Base-by-base conservation (phyloP, 2,113 vertebrate genomes). In the Pristiophorus japonicus region DNA sequence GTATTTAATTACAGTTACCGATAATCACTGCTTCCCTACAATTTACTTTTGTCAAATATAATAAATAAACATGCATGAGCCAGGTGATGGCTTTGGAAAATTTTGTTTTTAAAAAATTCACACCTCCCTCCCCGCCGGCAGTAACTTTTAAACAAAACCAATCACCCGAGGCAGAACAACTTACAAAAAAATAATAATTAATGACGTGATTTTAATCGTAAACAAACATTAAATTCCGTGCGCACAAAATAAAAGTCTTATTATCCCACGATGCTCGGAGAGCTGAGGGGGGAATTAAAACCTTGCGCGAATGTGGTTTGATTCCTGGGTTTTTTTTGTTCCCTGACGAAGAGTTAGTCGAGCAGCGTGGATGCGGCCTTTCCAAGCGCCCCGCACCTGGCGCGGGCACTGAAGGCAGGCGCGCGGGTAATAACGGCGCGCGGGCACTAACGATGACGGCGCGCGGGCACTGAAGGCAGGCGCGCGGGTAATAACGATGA, bases 61-160 rank as follows among this genome's bases (percentile, higher is more conserved):
- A 81, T 81, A 96, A 96, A 97, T 97, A 97, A 97, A 97, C 98
- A 97, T 97, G 97, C 97, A 97, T 95, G 96, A 97, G 96, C 96
- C 96, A 34, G 96, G 59, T 11, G 4, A 8, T 59, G 38, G 78
- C 38, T 81, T 81, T 38, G 38, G 78, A 81, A 81, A 81, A n/a
- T n/a, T n/a, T n/a, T n/a, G n/a, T n/a, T 42, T 51, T 81, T 45
- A 45, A 81, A 81, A 42, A 42, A 42, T 81, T 81, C 78, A 81
- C 38, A 42, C 78, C 16, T 81, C 78, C 78, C 78, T 81, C 78
- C 78, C 38, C 22, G 16, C 16, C 38, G 4, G 78, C 16, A 81
- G 78, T 20, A 20, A 81, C 78, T 81, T 81, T 6, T 5, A 81
- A 81, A 81, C 38, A 42, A 38, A 42, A 42, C 16, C 20, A 42